Conservation (phyloP, 2,888 invertebrate genomes). For the Acutogordius australiensis region DNA sequence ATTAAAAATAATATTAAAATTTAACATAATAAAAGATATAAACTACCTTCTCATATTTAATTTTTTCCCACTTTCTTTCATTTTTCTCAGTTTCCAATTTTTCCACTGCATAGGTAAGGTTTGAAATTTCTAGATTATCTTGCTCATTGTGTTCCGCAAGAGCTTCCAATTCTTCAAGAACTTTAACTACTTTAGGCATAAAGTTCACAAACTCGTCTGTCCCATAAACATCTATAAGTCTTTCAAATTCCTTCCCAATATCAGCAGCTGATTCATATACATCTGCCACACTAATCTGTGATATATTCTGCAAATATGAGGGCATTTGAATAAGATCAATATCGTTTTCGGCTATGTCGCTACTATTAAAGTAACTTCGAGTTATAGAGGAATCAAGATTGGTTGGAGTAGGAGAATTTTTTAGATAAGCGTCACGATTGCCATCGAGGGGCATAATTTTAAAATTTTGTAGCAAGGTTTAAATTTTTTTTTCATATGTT, state of each 20-base stretch:
- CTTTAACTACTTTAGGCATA: constrained; percentile 76
- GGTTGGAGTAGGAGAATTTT: no score
- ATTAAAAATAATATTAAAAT: no score
- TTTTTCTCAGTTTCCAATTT: constrained; percentile 11
- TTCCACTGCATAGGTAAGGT: constrained; percentile 9
- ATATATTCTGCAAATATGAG: constrained; percentile 11
- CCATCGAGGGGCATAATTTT: no score
- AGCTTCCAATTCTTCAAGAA: constrained; percentile 58
- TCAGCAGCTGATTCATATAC: constrained; percentile 90
- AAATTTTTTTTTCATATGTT: no score
- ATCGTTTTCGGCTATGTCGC: background rate
- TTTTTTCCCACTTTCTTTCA: constrained; percentile 11
- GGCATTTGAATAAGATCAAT: background rate
- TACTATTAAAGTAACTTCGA: background rate
- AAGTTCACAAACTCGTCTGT: constrained; percentile 58
- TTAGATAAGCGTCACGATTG: no score
- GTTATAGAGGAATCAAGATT: background rate
- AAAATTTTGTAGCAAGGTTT: no score
- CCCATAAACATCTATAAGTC: constrained; percentile 65
- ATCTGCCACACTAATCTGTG: constrained; percentile 54
- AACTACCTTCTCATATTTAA: background rate
- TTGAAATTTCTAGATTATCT: constrained; percentile 10
- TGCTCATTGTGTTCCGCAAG: constrained; percentile 37
- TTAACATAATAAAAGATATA: no score
- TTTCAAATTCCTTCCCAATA: constrained; percentile 89